Conservation (phyloP, 1,140 invertebrate genomes). For the Zaprionus davidi region DNA sequence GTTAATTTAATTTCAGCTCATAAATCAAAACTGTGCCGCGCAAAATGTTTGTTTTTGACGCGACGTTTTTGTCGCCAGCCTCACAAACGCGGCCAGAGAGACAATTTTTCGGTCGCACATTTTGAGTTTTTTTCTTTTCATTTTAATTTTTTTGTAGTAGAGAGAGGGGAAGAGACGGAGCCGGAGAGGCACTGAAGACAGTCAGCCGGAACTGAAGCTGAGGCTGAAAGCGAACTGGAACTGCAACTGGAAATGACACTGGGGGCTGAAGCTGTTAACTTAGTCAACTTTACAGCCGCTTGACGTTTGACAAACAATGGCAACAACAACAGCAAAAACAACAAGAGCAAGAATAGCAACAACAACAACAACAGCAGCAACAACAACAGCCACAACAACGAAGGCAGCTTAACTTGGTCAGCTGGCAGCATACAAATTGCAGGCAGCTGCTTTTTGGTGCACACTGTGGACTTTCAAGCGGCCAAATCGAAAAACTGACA, state of each 20-base stretch:
- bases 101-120: constrained; percentile 54
- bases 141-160: neutral
- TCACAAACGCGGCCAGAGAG: constrained; percentile 21
- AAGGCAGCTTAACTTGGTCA: constrained; percentile 46
- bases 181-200: neutral
- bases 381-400: neutral
- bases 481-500: neutral
- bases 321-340: constrained; percentile 23
- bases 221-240: constrained; percentile 36
- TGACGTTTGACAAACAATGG: constrained; percentile 73
- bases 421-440: constrained; percentile 32
- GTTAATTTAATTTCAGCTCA: constrained; percentile 83
- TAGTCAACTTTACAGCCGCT: constrained; percentile 61
- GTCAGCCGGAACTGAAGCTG: constrained; percentile 13
- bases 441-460: constrained; percentile 41
- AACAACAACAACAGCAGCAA: constrained; percentile 13
- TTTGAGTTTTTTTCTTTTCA: constrained; percentile 4
- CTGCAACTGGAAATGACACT: constrained; percentile 24
- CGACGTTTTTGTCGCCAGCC: constrained; percentile 76
- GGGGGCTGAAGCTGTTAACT: constrained; percentile 54
- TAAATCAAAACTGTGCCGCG: constrained; percentile 83
- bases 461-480: constrained; percentile 10
- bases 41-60: constrained; percentile 82
- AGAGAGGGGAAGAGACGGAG: constrained; percentile 1
- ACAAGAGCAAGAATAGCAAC: neutral